Conservation (phyloP, 2,797 vertebrate genomes). For the Emydoidea blandingii region DNA sequence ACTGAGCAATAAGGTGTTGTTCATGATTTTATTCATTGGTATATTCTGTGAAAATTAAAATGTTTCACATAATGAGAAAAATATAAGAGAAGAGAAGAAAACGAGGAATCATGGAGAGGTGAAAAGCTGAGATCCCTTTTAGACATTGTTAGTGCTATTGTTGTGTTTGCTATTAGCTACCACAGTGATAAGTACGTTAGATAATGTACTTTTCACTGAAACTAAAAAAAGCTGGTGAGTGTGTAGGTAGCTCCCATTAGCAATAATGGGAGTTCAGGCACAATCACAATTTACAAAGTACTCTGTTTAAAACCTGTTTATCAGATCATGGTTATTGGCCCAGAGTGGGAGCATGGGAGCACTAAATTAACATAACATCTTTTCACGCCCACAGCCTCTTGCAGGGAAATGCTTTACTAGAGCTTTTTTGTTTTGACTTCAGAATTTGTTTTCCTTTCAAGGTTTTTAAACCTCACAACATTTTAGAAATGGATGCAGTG, state of each 20-base stretch:
- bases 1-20: background rate
- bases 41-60: conserved; percentile 36
- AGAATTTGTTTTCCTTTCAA: background rate
- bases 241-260: conserved; percentile 47
- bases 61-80: background rate
- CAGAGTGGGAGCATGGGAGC: background rate
- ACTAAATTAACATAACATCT: background rate
- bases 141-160: conserved; percentile 6
- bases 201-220: conserved; percentile 60
- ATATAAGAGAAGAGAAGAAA: background rate
- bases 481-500: background rate
- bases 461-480: background rate
- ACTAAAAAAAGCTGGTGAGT: background rate
- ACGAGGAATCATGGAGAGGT: background rate
- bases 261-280: conserved; percentile 37
- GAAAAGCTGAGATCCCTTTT: conserved; percentile 30
- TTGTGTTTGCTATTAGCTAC: conserved; percentile 48
- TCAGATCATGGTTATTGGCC: background rate
- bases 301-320: conserved; percentile 39
- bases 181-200: conserved; percentile 55
- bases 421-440: background rate
- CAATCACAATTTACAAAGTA: background rate
- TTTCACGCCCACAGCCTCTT: background rate
- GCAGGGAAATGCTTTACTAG: background rate
- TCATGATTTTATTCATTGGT: background rate